Conservation (phyloP, 2,888 invertebrate genomes). For the Hyles lineata region DNA sequence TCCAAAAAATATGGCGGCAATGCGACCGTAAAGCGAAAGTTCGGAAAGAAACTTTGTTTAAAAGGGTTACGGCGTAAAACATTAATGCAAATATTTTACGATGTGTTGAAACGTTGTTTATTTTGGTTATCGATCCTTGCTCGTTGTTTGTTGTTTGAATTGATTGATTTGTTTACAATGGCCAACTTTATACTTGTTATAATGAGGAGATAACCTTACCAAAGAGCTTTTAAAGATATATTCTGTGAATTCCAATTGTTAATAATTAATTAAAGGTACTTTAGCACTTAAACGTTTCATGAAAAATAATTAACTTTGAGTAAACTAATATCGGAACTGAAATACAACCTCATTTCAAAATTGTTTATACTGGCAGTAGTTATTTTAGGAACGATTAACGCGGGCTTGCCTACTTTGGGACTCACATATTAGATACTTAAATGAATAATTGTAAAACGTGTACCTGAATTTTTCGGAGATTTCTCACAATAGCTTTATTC, state of each 20-base stretch:
- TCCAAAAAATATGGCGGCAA: not conserved
- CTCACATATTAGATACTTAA: too few relatives aligned
- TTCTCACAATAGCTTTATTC: too few relatives aligned
- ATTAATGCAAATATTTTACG: slow-evolving; percentile 48
- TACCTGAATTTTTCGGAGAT: too few relatives aligned
- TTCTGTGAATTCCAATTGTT: not conserved
- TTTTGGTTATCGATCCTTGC: slow-evolving; percentile 13
- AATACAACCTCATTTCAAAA: too few relatives aligned
- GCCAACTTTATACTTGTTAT: not conserved
- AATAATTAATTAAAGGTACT: too few relatives aligned
- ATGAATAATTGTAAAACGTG: too few relatives aligned
- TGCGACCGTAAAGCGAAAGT: slow-evolving; percentile 13
- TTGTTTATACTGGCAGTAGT: too few relatives aligned
- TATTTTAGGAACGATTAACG: too few relatives aligned
- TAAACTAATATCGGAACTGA: too few relatives aligned
- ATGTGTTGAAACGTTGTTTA: slow-evolving; percentile 6
- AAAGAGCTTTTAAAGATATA: not conserved
- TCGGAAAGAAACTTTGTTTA: slow-evolving; percentile 14
- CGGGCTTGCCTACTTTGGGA: too few relatives aligned
- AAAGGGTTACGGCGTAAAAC: slow-evolving; percentile 5
- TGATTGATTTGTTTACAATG: slow-evolving; percentile 18
- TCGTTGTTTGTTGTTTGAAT: slow-evolving; percentile 1
- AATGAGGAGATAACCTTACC: slow-evolving; percentile 16
- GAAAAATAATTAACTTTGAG: too few relatives aligned
- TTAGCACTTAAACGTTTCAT: too few relatives aligned